A percentile compares a stretch with the other conserved stretches of the same genome.
These are phyloP conservation scores for Andricus grossulariae DNA, from an alignment of 1,140 invertebrate species.

Conservation along the genomic window DNA sequence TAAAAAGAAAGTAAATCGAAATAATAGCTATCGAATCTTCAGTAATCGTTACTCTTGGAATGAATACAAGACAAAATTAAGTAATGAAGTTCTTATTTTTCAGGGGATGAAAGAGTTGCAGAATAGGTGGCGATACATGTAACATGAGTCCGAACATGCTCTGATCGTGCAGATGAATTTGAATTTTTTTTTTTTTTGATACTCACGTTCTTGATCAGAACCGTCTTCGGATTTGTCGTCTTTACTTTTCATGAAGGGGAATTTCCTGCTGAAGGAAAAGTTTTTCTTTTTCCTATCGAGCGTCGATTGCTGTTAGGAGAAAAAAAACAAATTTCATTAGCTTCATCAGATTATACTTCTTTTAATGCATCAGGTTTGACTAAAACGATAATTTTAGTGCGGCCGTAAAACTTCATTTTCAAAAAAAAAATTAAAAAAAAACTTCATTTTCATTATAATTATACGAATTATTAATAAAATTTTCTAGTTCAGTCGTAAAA, in stretches of 20 bases:
- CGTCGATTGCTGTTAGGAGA: slow-evolving; percentile 87
- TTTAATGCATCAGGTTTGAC: too few relatives aligned
- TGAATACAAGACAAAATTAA: slow-evolving; percentile 17
- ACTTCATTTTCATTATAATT: too few relatives aligned
- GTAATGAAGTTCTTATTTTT: neutral
- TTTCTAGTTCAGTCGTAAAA: too few relatives aligned
- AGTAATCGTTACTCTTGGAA: neutral
- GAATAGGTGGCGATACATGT: slow-evolving; percentile 41
- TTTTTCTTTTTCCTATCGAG: slow-evolving; percentile 98
- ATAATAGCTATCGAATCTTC: neutral
- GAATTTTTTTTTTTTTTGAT: slow-evolving; percentile 47
- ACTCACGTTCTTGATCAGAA: slow-evolving; percentile 99
- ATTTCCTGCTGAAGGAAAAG: slow-evolving; percentile 97
- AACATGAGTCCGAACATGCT: slow-evolving; percentile 54
- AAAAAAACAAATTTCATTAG: slow-evolving; percentile 56
- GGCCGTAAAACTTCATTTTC: too few relatives aligned
- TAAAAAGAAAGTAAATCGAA: neutral
- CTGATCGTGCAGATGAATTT: slow-evolving; percentile 49
- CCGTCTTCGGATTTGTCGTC: slow-evolving; percentile 98
- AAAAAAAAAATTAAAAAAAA: too few relatives aligned
- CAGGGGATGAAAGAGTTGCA: neutral
- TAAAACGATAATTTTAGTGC: too few relatives aligned
- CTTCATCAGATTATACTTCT: too few relatives aligned
- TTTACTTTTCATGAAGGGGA: slow-evolving; percentile 99
- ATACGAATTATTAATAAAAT: too few relatives aligned